Evolutionary conservation across 2,113 vertebrate species (phyloP), one percentile per base, ranked within the genome.

Genomic region (Psettodes erumei): DNA sequence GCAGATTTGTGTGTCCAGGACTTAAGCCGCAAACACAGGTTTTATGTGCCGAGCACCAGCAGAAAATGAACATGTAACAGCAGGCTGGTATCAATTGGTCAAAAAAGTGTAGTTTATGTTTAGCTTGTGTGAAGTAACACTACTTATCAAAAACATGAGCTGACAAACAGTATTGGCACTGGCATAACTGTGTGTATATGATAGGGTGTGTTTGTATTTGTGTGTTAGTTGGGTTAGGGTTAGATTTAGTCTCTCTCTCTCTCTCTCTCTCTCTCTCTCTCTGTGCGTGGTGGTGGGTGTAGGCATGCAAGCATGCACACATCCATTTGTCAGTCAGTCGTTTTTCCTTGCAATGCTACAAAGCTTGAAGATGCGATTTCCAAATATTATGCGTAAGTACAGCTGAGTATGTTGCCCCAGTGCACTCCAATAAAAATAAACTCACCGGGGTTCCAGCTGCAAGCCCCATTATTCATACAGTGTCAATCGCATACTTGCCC

Each of bases 401-500:
- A 61, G 30, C 21, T 0, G 32, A 28, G 10, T 37, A 58, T 58
- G 56, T 75, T 77, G 42, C 65, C 64, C 58, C 43, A 37, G 47
- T 71, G 27, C 54, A 45, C 68, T 74, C 54, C 15, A 67, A 54
- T 79, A 55, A 71, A 82, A 85, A 75, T 61, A 23, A 78, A 84
- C 63, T 61, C 65, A 64, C 51, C 60, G 16, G 76, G 67, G 79
- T 77, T 87, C 68, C 66, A 79, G 76, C 43, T 68, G 51, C 71
- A 67, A 76, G 79, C 61, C 43, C n/a, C 79, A 53, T 78, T 70
- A 82, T 82, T 86, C 60, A 77, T 45, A 74, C n/a, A 16, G 65
- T 82, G 79, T 88, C 85, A 81, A 64, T 83, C 79, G 81, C 73
- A 83, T 89, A 84, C 88, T 89, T 82, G 74, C 51, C 63, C 63